Evolutionary conservation across 2,888 invertebrate genomes (phyloP), one percentile per base, ranked within the genome.

Genomic region (Lycaena phlaeas): DNA sequence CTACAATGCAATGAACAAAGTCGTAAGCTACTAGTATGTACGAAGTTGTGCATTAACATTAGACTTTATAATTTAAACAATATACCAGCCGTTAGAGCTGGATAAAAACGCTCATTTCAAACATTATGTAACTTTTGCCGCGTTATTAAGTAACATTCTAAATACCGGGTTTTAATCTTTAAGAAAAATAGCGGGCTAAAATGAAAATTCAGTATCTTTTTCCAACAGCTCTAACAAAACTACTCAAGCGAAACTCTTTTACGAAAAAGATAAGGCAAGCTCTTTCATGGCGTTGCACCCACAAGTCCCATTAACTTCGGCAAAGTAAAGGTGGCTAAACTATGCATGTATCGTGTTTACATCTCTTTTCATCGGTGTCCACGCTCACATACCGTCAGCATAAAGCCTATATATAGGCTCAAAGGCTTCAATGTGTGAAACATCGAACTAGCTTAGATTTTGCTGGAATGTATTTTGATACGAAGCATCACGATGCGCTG

Each of bases 341-440:
- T 78, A 76, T 79, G 74, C 72, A 71, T 57, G 66, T 79, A 78
- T 81, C 78, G 52, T 77, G 78, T 79, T 67, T 77, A 64, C 78
- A 81, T 81, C 79, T 79, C 78, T 59, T 70, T 78, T 75, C 75
- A 76, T 50, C 59, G 57, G 51, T 64, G 70, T 50, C 70, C 74
- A 67, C 53, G 56, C 59, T 59, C 15, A 68, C 61, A 65, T 59
- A n/a, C n/a, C 60, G 64, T 50, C 53, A 56, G 53, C 58, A 60
- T 64, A 68, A 69, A 63, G 61, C 62, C 59, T 59, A 63, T 61
- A 66, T 70, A 69, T n/a, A 68, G 65, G 50, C 48, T 74, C 73
- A 74, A 76, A 75, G 74, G 54, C 26, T 15, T 30, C 15, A 15
- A 30, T 30, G 30, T 18, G 34, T 18, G 31, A 31, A 18, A 34